phyloP scores from a whole-genome alignment of 2,113 vertebrate species.

The Bufo gargarizans region DNA sequence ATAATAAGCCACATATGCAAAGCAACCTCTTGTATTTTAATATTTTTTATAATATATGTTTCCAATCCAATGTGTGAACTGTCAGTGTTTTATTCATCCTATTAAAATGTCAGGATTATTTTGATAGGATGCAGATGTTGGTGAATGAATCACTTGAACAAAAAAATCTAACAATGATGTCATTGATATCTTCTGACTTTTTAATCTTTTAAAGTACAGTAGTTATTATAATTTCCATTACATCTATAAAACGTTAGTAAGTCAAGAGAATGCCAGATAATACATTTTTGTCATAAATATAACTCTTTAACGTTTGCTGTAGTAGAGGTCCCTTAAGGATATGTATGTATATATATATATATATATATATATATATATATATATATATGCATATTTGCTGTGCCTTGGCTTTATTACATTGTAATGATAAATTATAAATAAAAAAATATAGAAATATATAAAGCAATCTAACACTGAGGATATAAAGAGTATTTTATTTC shows the following conservation, averaged over 20 bases:
- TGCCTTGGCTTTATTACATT: background rate
- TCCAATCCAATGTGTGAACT: background rate
- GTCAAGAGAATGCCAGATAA: conserved; percentile 7
- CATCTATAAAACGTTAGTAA: background rate
- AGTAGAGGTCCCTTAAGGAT: background rate
- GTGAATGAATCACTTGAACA: background rate
- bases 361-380: background rate
- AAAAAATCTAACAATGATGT: conserved; percentile 13
- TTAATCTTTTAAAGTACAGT: background rate
- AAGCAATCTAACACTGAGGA: background rate
- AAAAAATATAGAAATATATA: no score
- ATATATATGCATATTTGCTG: background rate
- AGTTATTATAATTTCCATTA: background rate
- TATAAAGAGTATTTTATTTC: background rate
- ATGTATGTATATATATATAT: background rate
- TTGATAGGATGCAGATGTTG: background rate
- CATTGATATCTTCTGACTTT: background rate
- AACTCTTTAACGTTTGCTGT: conserved; percentile 19
- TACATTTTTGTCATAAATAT: background rate
- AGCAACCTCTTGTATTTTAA: background rate
- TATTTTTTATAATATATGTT: background rate
- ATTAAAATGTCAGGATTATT: background rate
- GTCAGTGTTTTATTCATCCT: background rate
- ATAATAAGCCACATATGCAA: background rate
- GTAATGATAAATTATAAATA: background rate